Conservation (phyloP, 2,797 vertebrate species). For the Alfaro cultratus region DNA sequence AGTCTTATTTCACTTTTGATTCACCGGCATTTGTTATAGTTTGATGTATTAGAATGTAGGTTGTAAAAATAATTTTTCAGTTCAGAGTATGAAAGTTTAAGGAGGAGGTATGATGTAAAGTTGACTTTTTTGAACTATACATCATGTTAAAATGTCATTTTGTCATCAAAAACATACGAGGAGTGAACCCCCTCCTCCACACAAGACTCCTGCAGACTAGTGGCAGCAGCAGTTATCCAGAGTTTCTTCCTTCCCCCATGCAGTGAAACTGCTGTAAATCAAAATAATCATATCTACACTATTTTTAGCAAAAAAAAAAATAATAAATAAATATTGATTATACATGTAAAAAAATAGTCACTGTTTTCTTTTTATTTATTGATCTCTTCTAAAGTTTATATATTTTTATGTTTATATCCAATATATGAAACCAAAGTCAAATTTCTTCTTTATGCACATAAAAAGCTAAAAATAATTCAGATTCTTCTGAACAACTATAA, state of each 20-base stretch:
- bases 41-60: not conserved
- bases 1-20: not conserved
- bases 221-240: too few relatives aligned
- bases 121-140: too few relatives aligned
- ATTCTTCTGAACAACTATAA: not conserved
- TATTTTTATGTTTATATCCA: not conserved
- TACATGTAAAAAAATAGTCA: not conserved
- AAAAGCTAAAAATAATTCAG: not conserved
- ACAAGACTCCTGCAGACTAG: too few relatives aligned
- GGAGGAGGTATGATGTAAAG: too few relatives aligned
- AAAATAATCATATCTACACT: not conserved
- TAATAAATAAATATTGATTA: not conserved
- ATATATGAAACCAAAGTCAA: not conserved
- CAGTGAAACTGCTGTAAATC: not conserved
- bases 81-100: too few relatives aligned
- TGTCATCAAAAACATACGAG: too few relatives aligned
- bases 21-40: not conserved
- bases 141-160: too few relatives aligned
- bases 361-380: not conserved
- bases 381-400: not conserved
- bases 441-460: not conserved
- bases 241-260: too few relatives aligned
- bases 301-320: not conserved
- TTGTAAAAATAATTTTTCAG: not conserved
- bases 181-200: too few relatives aligned